Conservation (phyloP, 2,888 invertebrate genomes). For the Furcula furcula region DNA sequence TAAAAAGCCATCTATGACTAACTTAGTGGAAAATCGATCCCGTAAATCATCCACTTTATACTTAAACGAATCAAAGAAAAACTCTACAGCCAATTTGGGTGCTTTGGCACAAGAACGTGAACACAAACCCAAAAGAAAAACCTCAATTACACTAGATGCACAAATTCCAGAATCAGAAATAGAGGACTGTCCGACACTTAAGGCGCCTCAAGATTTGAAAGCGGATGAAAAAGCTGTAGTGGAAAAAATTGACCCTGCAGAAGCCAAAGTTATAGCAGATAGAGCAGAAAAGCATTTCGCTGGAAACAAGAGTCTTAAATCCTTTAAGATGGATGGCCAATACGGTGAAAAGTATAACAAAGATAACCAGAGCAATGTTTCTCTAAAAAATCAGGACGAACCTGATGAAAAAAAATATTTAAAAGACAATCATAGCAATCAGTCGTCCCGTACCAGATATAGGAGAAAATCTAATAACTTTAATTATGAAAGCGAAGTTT, state of each 20-base stretch:
- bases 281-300: slow-evolving; percentile 62
- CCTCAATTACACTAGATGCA: slow-evolving; percentile 55
- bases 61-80: slow-evolving; percentile 76
- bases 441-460: slow-evolving; percentile 54
- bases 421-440: slow-evolving; percentile 73
- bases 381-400: slow-evolving; percentile 63
- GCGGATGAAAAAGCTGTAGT: slow-evolving; percentile 75
- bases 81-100: slow-evolving; percentile 64
- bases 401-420: slow-evolving; percentile 67
- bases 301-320: slow-evolving; percentile 62
- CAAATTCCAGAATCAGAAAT: slow-evolving; percentile 76
- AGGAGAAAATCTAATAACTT: slow-evolving; percentile 80
- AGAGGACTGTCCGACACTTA: slow-evolving; percentile 74
- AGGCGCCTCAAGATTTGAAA: slow-evolving; percentile 75
- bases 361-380: slow-evolving; percentile 67
- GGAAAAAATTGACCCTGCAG: slow-evolving; percentile 63
- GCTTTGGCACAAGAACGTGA: slow-evolving; percentile 59
- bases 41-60: slow-evolving; percentile 71
- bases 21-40: slow-evolving; percentile 67
- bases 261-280: slow-evolving; percentile 63
- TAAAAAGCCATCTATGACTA: slow-evolving; percentile 73
- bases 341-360: slow-evolving; percentile 65
- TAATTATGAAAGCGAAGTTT: slow-evolving; percentile 81
- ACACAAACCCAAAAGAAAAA: slow-evolving; percentile 66
- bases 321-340: slow-evolving; percentile 67